These are phyloP conservation scores for Lepetodrilus schrolli DNA, from an alignment of 2,888 invertebrate species.

Conservation along the genomic window DNA sequence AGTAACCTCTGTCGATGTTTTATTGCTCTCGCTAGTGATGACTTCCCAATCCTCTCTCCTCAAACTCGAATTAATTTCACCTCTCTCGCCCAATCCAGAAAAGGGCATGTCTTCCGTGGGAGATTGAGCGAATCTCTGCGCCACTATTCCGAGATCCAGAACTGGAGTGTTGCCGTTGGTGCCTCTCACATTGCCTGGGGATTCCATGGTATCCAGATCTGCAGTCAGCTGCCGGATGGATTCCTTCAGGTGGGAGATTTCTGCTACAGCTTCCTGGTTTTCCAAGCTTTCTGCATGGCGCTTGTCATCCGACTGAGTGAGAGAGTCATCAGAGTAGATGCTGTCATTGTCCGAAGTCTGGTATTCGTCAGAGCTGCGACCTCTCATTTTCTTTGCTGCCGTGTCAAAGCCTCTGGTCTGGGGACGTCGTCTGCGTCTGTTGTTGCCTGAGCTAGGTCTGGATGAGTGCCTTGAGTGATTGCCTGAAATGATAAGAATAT, in stretches of 20 bases:
- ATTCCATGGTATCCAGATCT: not conserved
- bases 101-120: not conserved
- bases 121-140: not conserved
- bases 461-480: constrained; percentile 53
- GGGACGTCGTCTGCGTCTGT: constrained; percentile 51
- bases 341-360: constrained; percentile 63
- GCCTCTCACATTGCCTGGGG: constrained; percentile 14
- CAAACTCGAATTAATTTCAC: too few relatives aligned
- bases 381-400: constrained; percentile 36
- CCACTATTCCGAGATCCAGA: constrained; percentile 9
- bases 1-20: constrained; percentile 9
- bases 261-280: not conserved
- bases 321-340: constrained; percentile 64
- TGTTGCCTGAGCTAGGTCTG: constrained; percentile 64
- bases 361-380: constrained; percentile 65
- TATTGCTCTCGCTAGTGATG: not conserved
- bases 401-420: constrained; percentile 42
- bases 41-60: too few relatives aligned
- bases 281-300: not conserved
- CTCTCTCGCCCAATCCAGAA: not conserved
- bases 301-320: constrained; percentile 35
- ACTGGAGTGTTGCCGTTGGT: constrained; percentile 11
- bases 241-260: constrained; percentile 33
- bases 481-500: constrained; percentile 48
- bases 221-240: constrained; percentile 39